Evolutionary conservation across 2,888 invertebrate species (phyloP).

Genomic region (Melolontha melolontha): DNA sequence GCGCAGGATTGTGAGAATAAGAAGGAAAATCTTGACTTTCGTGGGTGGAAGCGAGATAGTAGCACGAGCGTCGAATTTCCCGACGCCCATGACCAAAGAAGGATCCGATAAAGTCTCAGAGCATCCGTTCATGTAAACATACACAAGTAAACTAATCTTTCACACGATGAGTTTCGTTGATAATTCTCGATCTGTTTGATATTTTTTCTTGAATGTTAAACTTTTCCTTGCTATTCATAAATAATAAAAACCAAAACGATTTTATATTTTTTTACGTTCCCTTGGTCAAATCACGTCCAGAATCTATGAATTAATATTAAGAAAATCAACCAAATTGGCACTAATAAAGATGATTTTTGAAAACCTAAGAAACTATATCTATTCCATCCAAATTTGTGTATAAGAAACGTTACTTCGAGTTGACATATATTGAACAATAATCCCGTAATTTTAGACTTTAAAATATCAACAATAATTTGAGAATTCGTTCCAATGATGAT

Average conservation of each 20-base stretch:
- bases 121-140: constrained; percentile 40
- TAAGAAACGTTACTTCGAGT: no score
- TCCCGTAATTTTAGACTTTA: no score
- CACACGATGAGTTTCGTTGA: constrained; percentile 20
- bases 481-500: no score
- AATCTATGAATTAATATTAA: no score
- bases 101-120: constrained; percentile 68
- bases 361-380: no score
- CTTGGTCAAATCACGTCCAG: no score
- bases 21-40: constrained; percentile 52
- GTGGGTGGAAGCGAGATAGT: constrained; percentile 58
- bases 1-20: constrained; percentile 53
- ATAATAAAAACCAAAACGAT: neutral
- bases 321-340: no score
- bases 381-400: no score
- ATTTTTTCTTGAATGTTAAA: neutral
- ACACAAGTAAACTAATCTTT: constrained; percentile 35
- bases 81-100: constrained; percentile 79
- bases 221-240: neutral
- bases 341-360: no score
- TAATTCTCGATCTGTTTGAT: neutral
- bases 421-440: no score
- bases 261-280: no score
- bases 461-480: no score
- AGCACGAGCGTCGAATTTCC: constrained; percentile 71